Evolutionary conservation across 2,888 invertebrate genomes (phyloP), one percentile per base, ranked within the genome.

Genomic region (Xanthorhoe designata): DNA sequence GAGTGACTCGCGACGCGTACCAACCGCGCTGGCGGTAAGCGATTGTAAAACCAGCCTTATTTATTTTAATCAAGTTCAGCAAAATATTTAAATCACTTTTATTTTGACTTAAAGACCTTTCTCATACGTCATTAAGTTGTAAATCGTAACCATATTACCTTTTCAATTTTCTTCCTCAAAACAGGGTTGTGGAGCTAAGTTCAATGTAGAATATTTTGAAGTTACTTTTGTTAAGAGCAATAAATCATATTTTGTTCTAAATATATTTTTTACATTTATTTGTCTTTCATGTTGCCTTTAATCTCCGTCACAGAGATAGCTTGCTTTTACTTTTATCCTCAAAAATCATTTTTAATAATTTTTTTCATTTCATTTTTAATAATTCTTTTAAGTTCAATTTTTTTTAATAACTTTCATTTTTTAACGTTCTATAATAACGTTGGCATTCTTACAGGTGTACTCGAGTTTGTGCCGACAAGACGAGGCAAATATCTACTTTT

Each of bases 401-500:
- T n/a, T n/a, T n/a, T n/a, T n/a, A n/a, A n/a, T n/a, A n/a, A n/a
- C n/a, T n/a, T n/a, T n/a, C n/a, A n/a, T n/a, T n/a, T n/a, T n/a
- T n/a, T n/a, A n/a, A n/a, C n/a, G n/a, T n/a, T n/a, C n/a, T 32
- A 32, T 32, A 32, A 32, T 10, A 50, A 50, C 19, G 18, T 38
- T 9, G 17, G 42, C 10, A 13, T 49, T 59, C n/a, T 42, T 52
- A 15, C 50, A 66, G 61, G 50, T 49, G 2, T 10, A 0, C 53
- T 66, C 17, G 56, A 66, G 50, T 51, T 47, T 42, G 56, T 64
- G 29, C 62, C 73, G n/a, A 70, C 70, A 15, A 29, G 63, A 29
- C 45, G 54, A 49, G 55, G 64, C 3, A 64, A 66, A 56, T 61
- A 64, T 15, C 35, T 65, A 2, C 51, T 75, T 29, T n/a, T 75